Evolutionary conservation across 53 echinoderm and acorn worm genomes (phyloP), one percentile per base, ranked within the genome.

Genomic region (Paelopatides confundens): DNA sequence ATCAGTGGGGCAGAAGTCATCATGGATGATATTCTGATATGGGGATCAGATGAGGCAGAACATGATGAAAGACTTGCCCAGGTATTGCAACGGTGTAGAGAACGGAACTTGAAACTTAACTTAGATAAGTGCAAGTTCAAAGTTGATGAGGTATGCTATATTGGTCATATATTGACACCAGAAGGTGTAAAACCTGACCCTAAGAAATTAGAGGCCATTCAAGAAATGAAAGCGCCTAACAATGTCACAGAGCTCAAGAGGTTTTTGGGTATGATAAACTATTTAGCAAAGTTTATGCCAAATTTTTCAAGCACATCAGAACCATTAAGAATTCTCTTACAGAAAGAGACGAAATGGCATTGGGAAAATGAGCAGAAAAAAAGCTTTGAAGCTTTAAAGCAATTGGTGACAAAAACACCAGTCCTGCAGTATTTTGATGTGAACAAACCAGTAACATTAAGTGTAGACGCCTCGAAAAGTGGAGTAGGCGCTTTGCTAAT

Each of bases 251-350:
- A 3, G 10, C 34, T 35, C 5, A 82, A 66, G 3, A 82, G 37
- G 63, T 64, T 82, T 35, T 63, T 82, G 37, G 63, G 36, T 12
- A 82, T 82, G 83, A 23, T 82, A 26, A 82, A 82, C 3, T 82
- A 82, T 82, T 5, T 82, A 5, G 79, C 3, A 5, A 79, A 79
- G 23, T 79, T 79, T 31, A n/a, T 79, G 5, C 10, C 11, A 6
- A 58, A 65, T 54, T 62, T 63, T 5, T 62, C 30, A 26, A 26
- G 23, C 6, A 62, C 27, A 3, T 37, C 58, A 6, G 63, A 35
- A 62, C 82, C 63, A 15, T 35, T 82, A 9, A 82, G 64, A 26
- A 33, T 38, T 26, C 83, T 58, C 26, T 0, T 82, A 6, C 18
- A 33, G 31, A 63, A 82, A 27, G 35, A 82, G 1, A 82, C 0